phyloP scores from a whole-genome alignment of 2,888 invertebrate species.

The Bugula neritina region DNA sequence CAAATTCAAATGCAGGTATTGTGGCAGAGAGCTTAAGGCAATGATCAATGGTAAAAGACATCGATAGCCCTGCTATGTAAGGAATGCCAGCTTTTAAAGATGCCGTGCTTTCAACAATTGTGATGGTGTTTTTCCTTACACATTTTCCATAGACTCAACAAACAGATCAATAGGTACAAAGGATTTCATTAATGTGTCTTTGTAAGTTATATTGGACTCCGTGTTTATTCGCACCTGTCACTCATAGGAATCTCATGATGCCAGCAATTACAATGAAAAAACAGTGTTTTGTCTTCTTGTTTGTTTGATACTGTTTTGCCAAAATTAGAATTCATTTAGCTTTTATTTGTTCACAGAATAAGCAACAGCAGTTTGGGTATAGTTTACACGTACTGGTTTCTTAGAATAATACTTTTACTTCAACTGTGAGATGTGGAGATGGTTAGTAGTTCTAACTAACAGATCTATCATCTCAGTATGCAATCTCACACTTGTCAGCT shows the following conservation, averaged over 20 bases:
- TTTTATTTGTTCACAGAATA: background rate
- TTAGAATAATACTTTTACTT: background rate
- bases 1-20: background rate
- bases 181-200: background rate
- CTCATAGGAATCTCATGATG: background rate
- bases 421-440: too few relatives aligned
- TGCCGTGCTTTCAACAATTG: conserved; percentile 6
- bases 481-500: too few relatives aligned
- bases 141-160: background rate
- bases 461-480: too few relatives aligned
- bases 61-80: conserved; percentile 12
- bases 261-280: background rate
- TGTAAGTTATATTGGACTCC: background rate
- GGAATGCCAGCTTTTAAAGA: conserved; percentile 5
- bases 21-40: background rate
- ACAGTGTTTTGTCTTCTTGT: conserved; percentile 9
- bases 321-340: background rate
- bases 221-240: background rate
- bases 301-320: background rate
- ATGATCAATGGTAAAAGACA: background rate
- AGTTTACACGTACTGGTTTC: background rate
- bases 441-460: too few relatives aligned
- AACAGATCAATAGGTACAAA: conserved; percentile 19
- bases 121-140: background rate
- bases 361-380: background rate